A percentile compares a stretch with the other conserved stretches of the same genome.
Conservation (phyloP, 2,888 invertebrate genomes). For the Galerucella calmariensis region DNA sequence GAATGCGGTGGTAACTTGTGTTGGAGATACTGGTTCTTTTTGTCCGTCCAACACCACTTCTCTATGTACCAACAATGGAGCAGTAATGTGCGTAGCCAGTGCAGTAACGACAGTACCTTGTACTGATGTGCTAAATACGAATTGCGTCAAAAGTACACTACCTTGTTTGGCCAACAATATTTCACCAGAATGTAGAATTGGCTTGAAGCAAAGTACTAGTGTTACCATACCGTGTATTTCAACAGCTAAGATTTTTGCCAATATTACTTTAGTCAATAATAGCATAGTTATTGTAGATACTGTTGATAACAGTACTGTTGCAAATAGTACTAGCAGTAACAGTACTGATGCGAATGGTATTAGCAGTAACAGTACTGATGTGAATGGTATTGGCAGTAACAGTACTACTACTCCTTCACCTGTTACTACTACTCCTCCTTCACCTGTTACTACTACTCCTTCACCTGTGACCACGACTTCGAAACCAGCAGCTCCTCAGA, state of each 20-base stretch:
- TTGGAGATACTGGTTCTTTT: conserved; percentile 58
- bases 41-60: conserved; percentile 61
- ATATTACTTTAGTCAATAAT: conserved; percentile 53
- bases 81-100: conserved; percentile 61
- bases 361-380: conserved; percentile 16
- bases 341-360: conserved; percentile 25
- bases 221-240: conserved; percentile 59
- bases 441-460: conserved; percentile 28
- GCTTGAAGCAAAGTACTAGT: conserved; percentile 50
- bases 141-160: conserved; percentile 58
- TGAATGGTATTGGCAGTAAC: conserved; percentile 8
- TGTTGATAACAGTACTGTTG: conserved; percentile 36
- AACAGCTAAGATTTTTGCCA: conserved; percentile 54
- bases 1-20: conserved; percentile 58
- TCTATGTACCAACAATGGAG: conserved; percentile 61
- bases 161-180: conserved; percentile 57
- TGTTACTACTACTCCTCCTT: conserved; percentile 28
- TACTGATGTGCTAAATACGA: conserved; percentile 51
- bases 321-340: conserved; percentile 24
- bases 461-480: conserved; percentile 31
- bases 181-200: conserved; percentile 54
- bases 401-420: conserved; percentile 32
- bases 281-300: conserved; percentile 46
- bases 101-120: conserved; percentile 58
- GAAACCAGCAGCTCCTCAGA: conserved; percentile 40